Conservation (phyloP, 2,113 vertebrate genomes). For the Callocephalon fimbriatum region DNA sequence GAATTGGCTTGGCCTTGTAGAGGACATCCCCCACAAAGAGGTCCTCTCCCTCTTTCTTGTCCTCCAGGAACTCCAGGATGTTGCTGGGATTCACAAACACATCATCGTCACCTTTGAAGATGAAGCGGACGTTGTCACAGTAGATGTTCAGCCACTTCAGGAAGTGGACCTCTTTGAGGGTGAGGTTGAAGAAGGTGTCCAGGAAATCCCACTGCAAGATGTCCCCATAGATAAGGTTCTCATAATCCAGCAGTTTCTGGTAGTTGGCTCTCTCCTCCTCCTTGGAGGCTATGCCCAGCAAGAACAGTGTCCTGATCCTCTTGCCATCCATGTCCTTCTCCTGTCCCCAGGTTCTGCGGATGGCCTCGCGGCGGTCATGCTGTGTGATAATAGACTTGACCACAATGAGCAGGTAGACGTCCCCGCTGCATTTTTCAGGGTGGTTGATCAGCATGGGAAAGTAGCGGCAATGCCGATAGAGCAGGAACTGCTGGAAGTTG, state of each 20-base stretch:
- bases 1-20: conserved; percentile 88
- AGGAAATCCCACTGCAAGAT: conserved; percentile 97
- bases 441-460: conserved; percentile 94
- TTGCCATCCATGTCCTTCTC: conserved; percentile 83
- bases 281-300: conserved; percentile 86
- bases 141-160: conserved; percentile 93
- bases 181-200: conserved; percentile 98
- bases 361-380: conserved; percentile 91
- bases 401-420: conserved; percentile 87
- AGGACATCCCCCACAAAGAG: conserved; percentile 92
- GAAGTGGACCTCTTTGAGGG: conserved; percentile 96
- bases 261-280: conserved; percentile 87
- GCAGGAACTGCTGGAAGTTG: conserved; percentile 90
- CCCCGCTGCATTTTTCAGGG: conserved; percentile 85
- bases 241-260: conserved; percentile 93
- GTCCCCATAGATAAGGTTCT: conserved; percentile 90
- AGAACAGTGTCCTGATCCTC: conserved; percentile 85
- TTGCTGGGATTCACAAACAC: conserved; percentile 91
- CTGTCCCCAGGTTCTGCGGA: conserved; percentile 93
- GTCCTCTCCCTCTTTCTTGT: conserved; percentile 73
- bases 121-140: conserved; percentile 81
- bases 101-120: conserved; percentile 96
- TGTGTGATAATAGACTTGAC: conserved; percentile 94
- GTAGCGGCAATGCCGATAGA: conserved; percentile 92
- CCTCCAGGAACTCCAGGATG: conserved; percentile 88